A percentile compares a stretch with the other conserved stretches of the same genome.
Evolutionary conservation across 2,797 vertebrate genomes (phyloP).

Genomic region (Tokudaia muenninki): DNA sequence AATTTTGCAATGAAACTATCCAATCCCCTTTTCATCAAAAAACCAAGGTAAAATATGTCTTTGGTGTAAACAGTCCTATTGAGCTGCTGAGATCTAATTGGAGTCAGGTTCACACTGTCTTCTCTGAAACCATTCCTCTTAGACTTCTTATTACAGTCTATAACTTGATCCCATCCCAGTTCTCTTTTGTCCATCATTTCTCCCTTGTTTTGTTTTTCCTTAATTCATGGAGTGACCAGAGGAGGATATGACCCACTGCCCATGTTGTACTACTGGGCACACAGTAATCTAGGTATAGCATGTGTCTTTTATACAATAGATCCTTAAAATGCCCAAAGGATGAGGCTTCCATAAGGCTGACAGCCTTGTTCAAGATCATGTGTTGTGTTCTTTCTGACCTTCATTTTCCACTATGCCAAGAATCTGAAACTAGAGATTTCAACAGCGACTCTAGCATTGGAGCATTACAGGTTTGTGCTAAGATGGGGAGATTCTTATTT

Average conservation of each 20-base stretch:
- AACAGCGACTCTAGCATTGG: neutral
- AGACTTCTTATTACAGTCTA: conserved; percentile 26
- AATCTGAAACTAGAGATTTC: neutral
- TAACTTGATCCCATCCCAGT: neutral
- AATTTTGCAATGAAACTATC: conserved; percentile 81
- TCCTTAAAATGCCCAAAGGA: neutral
- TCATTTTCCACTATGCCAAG: neutral
- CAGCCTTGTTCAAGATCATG: neutral
- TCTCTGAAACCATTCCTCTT: conserved; percentile 65
- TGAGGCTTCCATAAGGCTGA: neutral
- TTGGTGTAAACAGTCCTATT: conserved; percentile 69
- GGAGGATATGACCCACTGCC: neutral
- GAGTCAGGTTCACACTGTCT: conserved; percentile 56
- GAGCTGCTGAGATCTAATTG: conserved; percentile 71
- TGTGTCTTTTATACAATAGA: neutral
- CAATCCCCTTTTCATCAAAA: conserved; percentile 84
- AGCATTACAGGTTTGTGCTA: neutral
- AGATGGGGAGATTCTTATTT: neutral
- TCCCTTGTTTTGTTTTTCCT: conserved; percentile 17
- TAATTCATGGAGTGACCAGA: neutral
- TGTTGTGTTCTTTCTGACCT: neutral
- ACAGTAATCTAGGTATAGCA: neutral
- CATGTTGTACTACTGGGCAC: neutral
- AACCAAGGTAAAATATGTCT: conserved; percentile 79
- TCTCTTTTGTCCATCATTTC: conserved; percentile 20